Conservation (phyloP, 2,888 invertebrate species). For the Gymnosoma rotundatum region DNA sequence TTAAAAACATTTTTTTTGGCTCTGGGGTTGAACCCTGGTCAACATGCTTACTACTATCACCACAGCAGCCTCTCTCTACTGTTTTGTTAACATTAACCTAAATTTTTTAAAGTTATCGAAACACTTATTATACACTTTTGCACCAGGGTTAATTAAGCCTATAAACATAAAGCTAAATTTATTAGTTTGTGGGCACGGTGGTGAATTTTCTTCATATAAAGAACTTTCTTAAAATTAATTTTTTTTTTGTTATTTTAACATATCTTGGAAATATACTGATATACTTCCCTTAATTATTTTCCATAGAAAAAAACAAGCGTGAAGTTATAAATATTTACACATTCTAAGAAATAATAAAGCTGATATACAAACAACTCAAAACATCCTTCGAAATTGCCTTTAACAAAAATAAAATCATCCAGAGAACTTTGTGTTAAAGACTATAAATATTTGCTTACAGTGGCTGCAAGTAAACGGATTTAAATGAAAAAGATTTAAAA, state of each 20-base stretch:
- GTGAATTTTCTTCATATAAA: background rate
- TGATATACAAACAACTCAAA: background rate
- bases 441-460: background rate
- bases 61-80: too few species aligned
- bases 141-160: background rate
- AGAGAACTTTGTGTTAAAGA: background rate
- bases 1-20: too few species aligned
- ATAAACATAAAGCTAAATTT: background rate
- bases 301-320: background rate
- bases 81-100: too few species aligned
- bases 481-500: conserved; percentile 6
- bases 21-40: too few species aligned
- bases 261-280: background rate
- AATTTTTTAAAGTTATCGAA: too few species aligned
- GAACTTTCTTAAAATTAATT: conserved; percentile 29
- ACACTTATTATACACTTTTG: background rate
- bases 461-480: background rate
- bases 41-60: too few species aligned
- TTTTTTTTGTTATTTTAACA: background rate
- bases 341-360: background rate
- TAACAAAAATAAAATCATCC: background rate
- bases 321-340: too few species aligned
- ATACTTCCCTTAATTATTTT: background rate
- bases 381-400: background rate
- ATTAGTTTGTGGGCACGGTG: background rate